These are phyloP conservation scores for Etheostoma spectabile DNA, from an alignment of 2,113 vertebrate species.

Conservation along the genomic window DNA sequence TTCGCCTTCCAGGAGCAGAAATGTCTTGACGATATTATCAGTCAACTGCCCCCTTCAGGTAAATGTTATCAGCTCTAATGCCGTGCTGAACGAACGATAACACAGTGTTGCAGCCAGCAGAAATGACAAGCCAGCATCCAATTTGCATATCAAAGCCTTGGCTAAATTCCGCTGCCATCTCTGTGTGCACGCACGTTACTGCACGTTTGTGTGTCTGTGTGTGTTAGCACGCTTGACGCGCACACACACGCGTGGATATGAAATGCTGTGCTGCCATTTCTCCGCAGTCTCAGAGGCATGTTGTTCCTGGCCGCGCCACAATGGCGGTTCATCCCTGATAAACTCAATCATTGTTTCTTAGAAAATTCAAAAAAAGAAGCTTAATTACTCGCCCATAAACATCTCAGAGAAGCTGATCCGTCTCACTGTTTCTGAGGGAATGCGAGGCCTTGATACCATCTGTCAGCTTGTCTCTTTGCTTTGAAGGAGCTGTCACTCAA, in stretches of 20 bases:
- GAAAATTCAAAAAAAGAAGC: constrained; percentile 32
- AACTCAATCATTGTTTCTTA: constrained; percentile 55
- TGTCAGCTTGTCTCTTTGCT: constrained; percentile 71
- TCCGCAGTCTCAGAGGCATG: constrained; percentile 49
- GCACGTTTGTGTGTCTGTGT: constrained; percentile 27
- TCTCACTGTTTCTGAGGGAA: constrained; percentile 44
- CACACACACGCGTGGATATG: constrained; percentile 16
- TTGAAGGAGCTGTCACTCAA: constrained; percentile 71
- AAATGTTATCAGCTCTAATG: constrained; percentile 76
- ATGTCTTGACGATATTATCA: constrained; percentile 72
- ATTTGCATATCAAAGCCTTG: constrained; percentile 80
- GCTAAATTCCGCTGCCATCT: constrained; percentile 75
- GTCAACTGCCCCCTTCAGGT: constrained; percentile 76
- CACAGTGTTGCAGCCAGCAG: constrained; percentile 65
- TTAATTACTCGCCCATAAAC: constrained; percentile 43
- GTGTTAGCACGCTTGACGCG: background rate
- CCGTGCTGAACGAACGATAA: constrained; percentile 68
- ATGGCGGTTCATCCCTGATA: constrained; percentile 44
- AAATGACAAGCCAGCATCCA: constrained; percentile 70
- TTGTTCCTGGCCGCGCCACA: constrained; percentile 37
- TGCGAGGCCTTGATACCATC: constrained; percentile 64
- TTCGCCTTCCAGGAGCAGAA: constrained; percentile 55
- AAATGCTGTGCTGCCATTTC: constrained; percentile 41
- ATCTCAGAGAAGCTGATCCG: constrained; percentile 36
- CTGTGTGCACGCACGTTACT: constrained; percentile 21